phyloP scores from a whole-genome alignment of 2,113 vertebrate species.

The Phylloscopus whistleri region DNA sequence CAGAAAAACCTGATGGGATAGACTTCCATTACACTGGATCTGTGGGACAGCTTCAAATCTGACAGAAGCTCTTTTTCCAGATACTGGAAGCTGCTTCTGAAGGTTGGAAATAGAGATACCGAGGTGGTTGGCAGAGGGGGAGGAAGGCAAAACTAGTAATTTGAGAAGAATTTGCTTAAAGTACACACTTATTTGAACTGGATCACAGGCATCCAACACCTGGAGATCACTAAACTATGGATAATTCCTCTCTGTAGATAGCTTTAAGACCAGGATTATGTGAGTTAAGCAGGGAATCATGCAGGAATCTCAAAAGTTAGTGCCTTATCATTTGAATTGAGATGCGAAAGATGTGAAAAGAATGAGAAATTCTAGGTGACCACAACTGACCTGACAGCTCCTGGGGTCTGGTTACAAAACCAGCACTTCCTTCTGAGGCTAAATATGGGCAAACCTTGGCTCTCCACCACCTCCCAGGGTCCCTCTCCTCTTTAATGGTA shows the following conservation, averaged over 20 bases:
- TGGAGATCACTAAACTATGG: neutral
- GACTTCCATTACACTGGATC: neutral
- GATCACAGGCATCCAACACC: neutral
- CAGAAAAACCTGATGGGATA: neutral
- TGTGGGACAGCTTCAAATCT: neutral
- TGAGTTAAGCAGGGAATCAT: neutral
- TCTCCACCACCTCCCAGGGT: accelerated
- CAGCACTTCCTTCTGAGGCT: neutral
- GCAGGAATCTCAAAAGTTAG: neutral
- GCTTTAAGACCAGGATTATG: neutral
- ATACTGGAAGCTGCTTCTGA: neutral
- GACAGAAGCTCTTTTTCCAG: neutral
- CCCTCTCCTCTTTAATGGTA: neutral
- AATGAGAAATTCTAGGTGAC: neutral
- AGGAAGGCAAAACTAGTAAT: neutral
- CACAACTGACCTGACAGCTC: neutral
- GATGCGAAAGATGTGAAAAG: neutral
- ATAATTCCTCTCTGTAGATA: neutral
- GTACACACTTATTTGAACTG: neutral
- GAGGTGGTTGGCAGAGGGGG: too few relatives aligned
- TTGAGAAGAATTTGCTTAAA: neutral
- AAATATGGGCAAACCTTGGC: neutral
- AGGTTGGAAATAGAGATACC: neutral
- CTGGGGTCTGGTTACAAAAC: neutral
- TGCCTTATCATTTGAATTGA: neutral